phyloP scores from a whole-genome alignment of 2,797 vertebrate species.

The Sparidentex hasta region DNA sequence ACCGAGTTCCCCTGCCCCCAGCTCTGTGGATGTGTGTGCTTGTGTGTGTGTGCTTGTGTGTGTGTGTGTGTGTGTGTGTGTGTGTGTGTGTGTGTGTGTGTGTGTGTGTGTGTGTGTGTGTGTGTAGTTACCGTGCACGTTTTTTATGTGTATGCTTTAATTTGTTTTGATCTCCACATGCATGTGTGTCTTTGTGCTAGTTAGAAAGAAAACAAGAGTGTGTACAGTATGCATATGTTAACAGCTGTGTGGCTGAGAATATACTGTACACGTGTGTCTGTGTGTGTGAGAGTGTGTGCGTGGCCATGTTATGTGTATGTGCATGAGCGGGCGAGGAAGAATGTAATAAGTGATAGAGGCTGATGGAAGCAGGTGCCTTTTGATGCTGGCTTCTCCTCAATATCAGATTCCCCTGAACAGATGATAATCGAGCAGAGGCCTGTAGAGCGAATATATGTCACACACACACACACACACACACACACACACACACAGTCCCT shows the following conservation, averaged over 20 bases:
- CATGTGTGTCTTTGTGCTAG: conserved; percentile 7
- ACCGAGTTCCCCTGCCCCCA: conserved; percentile 30
- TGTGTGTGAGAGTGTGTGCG: not conserved
- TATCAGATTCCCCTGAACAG: conserved; percentile 59
- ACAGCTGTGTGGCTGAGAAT: conserved; percentile 11
- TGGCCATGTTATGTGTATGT: not conserved
- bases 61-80: not conserved
- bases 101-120: not conserved
- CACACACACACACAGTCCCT: conserved; percentile 12
- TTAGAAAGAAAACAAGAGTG: conserved; percentile 4
- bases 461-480: conserved; percentile 15
- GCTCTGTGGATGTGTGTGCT: conserved; percentile 16
- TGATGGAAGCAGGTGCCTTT: conserved; percentile 48
- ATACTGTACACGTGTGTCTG: not conserved
- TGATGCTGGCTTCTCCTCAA: conserved; percentile 50
- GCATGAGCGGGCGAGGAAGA: not conserved
- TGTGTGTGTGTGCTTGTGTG: not conserved
- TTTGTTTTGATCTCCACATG: conserved; percentile 12
- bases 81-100: conserved; percentile 21
- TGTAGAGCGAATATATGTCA: conserved; percentile 26
- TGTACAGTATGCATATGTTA: conserved; percentile 12
- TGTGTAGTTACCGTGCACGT: not conserved
- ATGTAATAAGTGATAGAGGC: not conserved
- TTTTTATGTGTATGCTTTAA: conserved; percentile 5
- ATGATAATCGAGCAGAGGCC: conserved; percentile 59